These are phyloP conservation scores for Smittia aterrima DNA, from an alignment of 2,888 invertebrate species.

Conservation along the genomic window DNA sequence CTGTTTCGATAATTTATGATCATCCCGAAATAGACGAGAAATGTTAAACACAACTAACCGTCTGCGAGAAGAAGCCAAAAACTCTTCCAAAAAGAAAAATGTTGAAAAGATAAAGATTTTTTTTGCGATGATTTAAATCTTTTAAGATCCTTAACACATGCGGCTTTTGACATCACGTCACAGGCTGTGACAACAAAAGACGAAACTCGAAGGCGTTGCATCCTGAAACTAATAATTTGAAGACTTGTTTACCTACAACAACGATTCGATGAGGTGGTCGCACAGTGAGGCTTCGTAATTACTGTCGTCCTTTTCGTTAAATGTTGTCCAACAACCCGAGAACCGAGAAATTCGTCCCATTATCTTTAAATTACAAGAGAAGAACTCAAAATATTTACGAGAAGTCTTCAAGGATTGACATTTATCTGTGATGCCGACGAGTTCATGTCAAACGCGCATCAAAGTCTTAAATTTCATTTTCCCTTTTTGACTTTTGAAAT, in stretches of 20 bases:
- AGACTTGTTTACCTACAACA: slow-evolving; percentile 15
- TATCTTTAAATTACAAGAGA: slow-evolving; percentile 1
- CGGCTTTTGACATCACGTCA: background rate
- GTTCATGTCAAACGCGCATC: background rate
- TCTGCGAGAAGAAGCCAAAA: background rate
- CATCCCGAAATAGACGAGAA: background rate
- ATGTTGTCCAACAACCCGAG: slow-evolving; percentile 6
- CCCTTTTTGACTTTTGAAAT: background rate
- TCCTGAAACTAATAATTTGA: background rate
- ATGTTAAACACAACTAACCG: background rate
- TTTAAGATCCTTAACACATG: slow-evolving; percentile 21
- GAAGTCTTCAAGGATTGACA: background rate
- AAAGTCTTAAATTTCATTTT: background rate
- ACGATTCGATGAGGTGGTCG: slow-evolving; percentile 37
- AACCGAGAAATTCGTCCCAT: background rate
- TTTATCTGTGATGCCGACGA: background rate
- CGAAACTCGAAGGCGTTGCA: background rate
- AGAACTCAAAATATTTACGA: slow-evolving; percentile 2
- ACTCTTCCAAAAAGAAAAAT: background rate
- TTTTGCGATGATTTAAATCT: background rate
- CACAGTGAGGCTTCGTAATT: slow-evolving; percentile 36
- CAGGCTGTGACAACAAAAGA: background rate
- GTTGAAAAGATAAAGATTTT: no score
- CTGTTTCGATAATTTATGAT: background rate
- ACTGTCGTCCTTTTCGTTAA: slow-evolving; percentile 21